phyloP scores from a whole-genome alignment of 2,113 vertebrate genomes.

The Callocephalon fimbriatum region DNA sequence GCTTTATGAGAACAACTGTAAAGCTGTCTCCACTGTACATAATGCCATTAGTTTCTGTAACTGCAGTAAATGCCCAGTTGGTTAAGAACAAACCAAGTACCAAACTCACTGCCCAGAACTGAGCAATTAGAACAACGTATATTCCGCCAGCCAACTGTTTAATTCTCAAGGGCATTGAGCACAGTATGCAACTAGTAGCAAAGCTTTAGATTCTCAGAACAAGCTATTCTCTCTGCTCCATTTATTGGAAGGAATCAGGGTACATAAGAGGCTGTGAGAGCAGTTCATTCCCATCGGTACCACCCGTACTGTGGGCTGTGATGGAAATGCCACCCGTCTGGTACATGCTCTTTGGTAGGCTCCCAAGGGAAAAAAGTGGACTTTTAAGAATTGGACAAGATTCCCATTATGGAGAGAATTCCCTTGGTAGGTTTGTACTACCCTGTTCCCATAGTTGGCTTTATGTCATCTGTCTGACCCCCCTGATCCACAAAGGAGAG shows the following conservation, averaged over 20 bases:
- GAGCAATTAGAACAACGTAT: background rate
- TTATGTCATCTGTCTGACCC: background rate
- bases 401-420: background rate
- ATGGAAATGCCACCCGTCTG: background rate
- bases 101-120: background rate
- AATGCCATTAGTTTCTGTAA: background rate
- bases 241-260: background rate
- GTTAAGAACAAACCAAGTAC: background rate
- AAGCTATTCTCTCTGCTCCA: background rate
- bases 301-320: background rate
- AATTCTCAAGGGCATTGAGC: background rate
- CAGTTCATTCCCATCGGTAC: rapidly evolving
- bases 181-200: background rate
- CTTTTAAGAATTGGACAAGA: background rate
- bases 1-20: background rate
- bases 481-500: background rate
- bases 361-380: background rate
- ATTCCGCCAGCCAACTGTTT: background rate
- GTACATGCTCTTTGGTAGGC: background rate
- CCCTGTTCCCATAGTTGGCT: background rate
- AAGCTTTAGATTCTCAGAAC: background rate
- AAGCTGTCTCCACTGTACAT: rapidly evolving
- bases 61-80: background rate
- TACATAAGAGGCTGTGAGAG: rapidly evolving
- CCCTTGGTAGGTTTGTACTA: background rate